A percentile compares a stretch with the other conserved stretches of the same genome.
phyloP scores from a whole-genome alignment of 2,888 invertebrate species.

The Stenodera caucasica region DNA sequence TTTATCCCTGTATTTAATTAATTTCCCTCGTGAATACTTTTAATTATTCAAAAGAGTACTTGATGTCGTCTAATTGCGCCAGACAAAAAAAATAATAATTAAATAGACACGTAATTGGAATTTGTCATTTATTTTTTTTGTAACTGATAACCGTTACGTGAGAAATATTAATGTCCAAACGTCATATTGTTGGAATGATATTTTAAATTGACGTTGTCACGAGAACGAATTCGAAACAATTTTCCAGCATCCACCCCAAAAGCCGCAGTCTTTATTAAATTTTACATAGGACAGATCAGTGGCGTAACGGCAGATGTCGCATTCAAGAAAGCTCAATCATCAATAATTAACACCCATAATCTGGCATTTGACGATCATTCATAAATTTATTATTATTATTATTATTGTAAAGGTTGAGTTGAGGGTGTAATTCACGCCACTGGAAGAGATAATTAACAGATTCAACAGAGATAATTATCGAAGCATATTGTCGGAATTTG shows the following conservation, averaged over 20 bases:
- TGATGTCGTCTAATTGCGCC: too few species aligned
- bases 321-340: too few species aligned
- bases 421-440: too few species aligned
- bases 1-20: not conserved
- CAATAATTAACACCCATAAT: too few species aligned
- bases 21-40: not conserved
- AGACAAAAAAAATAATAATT: not conserved
- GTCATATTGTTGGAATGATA: not conserved
- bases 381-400: too few species aligned
- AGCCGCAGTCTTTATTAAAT: too few species aligned
- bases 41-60: not conserved
- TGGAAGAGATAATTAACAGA: not conserved
- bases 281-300: too few species aligned
- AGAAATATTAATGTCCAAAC: not conserved
- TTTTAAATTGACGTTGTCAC: not conserved
- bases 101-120: not conserved
- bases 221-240: too few species aligned
- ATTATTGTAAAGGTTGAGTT: too few species aligned
- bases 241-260: too few species aligned
- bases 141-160: not conserved
- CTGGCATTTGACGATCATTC: too few species aligned
- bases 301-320: too few species aligned
- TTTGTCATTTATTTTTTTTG: not conserved
- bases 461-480: not conserved
- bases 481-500: not conserved